Evolutionary conservation across 1,140 invertebrate genomes (phyloP).

Genomic region (Charaxes varanes): DNA sequence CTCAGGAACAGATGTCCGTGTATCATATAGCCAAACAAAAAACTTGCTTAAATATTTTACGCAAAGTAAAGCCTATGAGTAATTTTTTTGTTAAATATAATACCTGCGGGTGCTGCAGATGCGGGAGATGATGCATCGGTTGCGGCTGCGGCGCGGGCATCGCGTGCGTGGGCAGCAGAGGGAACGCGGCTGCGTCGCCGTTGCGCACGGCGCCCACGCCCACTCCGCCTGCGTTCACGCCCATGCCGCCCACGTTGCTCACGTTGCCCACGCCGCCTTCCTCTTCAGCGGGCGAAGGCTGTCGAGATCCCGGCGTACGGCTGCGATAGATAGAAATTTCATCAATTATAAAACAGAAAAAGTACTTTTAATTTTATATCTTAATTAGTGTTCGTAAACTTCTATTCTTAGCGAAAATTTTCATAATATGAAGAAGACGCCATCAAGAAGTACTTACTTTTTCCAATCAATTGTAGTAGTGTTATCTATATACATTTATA

Average conservation of each 20-base stretch:
- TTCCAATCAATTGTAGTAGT: too few species aligned
- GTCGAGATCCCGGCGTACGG: conserved; percentile 90
- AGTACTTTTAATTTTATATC: too few species aligned
- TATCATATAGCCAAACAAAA: too few species aligned
- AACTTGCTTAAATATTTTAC: too few species aligned
- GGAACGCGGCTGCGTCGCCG: conserved; percentile 75
- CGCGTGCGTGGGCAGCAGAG: conserved; percentile 74
- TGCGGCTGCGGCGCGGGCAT: conserved; percentile 46
- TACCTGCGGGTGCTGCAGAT: conserved; percentile 50
- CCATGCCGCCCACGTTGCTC: conserved; percentile 3
- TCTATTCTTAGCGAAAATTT: too few species aligned
- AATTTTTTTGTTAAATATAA: neutral
- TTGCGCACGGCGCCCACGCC: conserved; percentile 72
- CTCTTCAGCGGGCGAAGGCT: conserved; percentile 92
- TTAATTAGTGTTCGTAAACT: too few species aligned
- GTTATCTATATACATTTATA: too few species aligned
- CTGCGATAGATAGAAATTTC: conserved; percentile 65
- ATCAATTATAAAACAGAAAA: too few species aligned
- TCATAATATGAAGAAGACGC: too few species aligned
- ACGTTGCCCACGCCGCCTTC: conserved; percentile 73
- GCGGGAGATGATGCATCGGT: conserved; percentile 54
- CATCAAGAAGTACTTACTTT: too few species aligned
- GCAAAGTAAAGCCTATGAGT: too few species aligned
- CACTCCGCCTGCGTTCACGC: conserved; percentile 26
- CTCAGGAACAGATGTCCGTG: too few species aligned